Evolutionary conservation across 2,888 invertebrate species (phyloP).

Genomic region (Sturmia bella): DNA sequence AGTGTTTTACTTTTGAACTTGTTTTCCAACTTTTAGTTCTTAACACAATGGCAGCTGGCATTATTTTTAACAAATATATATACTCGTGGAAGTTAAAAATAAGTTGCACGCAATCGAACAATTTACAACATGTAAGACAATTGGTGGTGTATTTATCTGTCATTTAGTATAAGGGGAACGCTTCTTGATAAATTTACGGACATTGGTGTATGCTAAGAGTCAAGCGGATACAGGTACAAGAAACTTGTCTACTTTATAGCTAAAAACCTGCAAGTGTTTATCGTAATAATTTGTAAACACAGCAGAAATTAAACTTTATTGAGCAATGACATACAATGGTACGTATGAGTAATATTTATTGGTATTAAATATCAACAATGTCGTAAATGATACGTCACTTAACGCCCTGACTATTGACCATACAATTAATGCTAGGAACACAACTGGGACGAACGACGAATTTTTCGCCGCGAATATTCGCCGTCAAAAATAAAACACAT

Average conservation of each 20-base stretch:
- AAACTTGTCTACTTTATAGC: not conserved
- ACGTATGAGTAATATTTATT: conserved; percentile 13
- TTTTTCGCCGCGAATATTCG: no score
- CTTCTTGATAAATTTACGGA: no score
- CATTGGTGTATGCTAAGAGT: no score
- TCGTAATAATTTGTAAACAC: no score
- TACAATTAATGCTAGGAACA: no score
- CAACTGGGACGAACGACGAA: no score
- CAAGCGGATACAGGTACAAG: not conserved
- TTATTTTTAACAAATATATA: not conserved
- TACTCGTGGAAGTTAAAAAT: not conserved
- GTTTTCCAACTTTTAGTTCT: not conserved
- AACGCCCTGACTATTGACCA: no score
- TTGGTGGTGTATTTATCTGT: no score
- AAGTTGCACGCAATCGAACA: conserved; percentile 22
- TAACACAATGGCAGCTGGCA: conserved; percentile 30
- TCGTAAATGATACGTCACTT: conserved; percentile 11
- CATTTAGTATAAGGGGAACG: no score
- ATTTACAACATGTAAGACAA: not conserved
- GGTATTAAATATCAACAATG: not conserved
- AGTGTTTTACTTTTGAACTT: not conserved
- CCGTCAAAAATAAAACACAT: no score
- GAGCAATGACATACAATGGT: no score
- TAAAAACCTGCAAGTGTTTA: not conserved
- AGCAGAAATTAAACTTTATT: no score